Evolutionary conservation across 2,888 invertebrate genomes (phyloP).

Genomic region (Athripsodes cinereus): DNA sequence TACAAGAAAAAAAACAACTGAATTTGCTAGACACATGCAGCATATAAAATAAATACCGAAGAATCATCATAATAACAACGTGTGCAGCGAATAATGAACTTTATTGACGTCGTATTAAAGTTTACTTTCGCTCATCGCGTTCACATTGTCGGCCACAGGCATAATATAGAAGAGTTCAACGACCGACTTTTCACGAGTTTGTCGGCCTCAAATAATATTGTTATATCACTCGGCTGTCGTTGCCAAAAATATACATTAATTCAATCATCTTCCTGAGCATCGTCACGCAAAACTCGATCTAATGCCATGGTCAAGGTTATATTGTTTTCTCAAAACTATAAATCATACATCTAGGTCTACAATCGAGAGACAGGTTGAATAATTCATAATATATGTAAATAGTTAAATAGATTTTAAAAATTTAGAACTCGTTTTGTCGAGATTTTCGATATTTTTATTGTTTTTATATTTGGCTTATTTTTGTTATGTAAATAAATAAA

Average conservation of each 20-base stretch:
- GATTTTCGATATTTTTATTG: too few relatives aligned
- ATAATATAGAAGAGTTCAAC: constrained; percentile 41
- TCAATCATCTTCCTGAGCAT: background rate
- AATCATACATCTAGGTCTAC: background rate
- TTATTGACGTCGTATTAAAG: constrained; percentile 4
- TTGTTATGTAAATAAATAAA: too few relatives aligned
- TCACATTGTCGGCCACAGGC: constrained; percentile 28
- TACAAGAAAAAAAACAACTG: too few relatives aligned
- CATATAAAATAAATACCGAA: too few relatives aligned
- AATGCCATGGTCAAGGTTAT: constrained; percentile 4
- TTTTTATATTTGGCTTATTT: too few relatives aligned
- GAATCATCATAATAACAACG: constrained; percentile 1
- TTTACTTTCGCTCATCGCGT: constrained; percentile 11
- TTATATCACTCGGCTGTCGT: constrained; percentile 38
- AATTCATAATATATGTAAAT: too few relatives aligned
- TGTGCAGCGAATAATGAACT: background rate
- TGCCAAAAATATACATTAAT: constrained; percentile 39
- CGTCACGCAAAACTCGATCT: constrained; percentile 12
- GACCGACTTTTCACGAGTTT: constrained; percentile 54
- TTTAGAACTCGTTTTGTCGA: too few relatives aligned
- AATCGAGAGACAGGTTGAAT: background rate
- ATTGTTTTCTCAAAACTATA: background rate
- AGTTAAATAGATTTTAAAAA: too few relatives aligned
- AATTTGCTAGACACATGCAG: too few relatives aligned
- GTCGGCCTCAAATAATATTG: constrained; percentile 40